These are phyloP conservation scores for Seriola dumerili DNA, from an alignment of 2,113 vertebrate species.

Conservation along the genomic window DNA sequence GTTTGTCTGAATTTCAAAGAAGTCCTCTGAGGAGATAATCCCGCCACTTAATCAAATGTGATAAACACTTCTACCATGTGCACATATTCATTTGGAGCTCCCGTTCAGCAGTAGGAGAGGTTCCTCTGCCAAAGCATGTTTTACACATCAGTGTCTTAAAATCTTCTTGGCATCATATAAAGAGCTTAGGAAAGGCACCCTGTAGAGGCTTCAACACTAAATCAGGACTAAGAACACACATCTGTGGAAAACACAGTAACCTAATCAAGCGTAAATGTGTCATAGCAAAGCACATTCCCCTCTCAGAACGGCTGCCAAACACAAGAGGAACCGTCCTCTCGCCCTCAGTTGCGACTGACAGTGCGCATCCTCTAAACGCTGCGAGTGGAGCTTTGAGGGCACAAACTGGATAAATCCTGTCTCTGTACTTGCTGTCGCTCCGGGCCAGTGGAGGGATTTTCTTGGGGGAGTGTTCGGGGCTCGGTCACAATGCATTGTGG, in stretches of 20 bases:
- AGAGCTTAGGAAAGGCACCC: slow-evolving; percentile 47
- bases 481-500: slow-evolving; percentile 60
- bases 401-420: slow-evolving; percentile 61
- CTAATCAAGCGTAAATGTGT: slow-evolving; percentile 64
- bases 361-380: slow-evolving; percentile 43
- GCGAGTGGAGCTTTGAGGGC: slow-evolving; percentile 58
- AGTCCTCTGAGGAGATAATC: slow-evolving; percentile 38
- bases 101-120: slow-evolving; percentile 1
- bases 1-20: slow-evolving; percentile 15
- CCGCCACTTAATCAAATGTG: slow-evolving; percentile 38
- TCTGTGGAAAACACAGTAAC: slow-evolving; percentile 50
- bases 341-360: slow-evolving; percentile 49
- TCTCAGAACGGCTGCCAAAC: slow-evolving; percentile 50
- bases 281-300: slow-evolving; percentile 41
- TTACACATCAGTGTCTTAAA: slow-evolving; percentile 46
- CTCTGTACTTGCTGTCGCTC: slow-evolving; percentile 61
- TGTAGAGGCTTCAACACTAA: slow-evolving; percentile 43
- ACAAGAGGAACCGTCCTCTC: slow-evolving; percentile 44
- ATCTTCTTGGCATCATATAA: slow-evolving; percentile 52
- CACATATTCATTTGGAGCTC: slow-evolving; percentile 14
- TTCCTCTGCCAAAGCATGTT: slow-evolving; percentile 42
- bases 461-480: slow-evolving; percentile 40
- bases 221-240: slow-evolving; percentile 52
- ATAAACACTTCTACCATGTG: slow-evolving; percentile 4
- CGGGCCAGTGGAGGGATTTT: slow-evolving; percentile 55